phyloP scores from a whole-genome alignment of 2,113 vertebrate species.

The Sterna hirundo region DNA sequence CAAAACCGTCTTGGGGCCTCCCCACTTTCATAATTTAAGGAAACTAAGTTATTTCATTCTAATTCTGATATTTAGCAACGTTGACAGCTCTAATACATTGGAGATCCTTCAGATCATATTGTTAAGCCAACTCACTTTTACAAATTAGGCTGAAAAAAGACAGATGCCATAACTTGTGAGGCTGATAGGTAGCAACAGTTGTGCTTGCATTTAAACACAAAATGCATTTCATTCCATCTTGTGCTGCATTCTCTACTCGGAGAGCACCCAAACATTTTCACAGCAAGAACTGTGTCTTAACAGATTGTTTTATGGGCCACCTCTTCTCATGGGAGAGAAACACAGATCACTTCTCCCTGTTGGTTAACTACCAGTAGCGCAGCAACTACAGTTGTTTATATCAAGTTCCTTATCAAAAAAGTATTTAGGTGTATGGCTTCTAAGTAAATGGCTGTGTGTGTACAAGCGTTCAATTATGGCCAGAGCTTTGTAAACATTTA shows the following conservation, averaged over 20 bases:
- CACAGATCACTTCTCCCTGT: background rate
- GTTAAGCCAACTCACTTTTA: conserved; percentile 7
- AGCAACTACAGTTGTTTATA: background rate
- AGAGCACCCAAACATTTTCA: background rate
- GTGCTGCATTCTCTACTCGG: background rate
- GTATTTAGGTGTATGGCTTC: background rate
- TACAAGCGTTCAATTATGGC: background rate
- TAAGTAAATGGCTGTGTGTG: background rate
- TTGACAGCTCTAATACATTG: conserved; percentile 2
- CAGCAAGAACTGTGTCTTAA: background rate
- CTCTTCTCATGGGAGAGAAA: background rate
- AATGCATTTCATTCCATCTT: background rate
- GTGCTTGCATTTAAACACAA: background rate
- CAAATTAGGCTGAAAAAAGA: background rate
- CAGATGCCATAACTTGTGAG: background rate
- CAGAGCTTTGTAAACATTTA: background rate
- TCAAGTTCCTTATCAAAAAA: background rate
- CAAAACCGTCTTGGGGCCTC: background rate
- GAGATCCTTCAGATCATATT: background rate
- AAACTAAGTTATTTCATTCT: conserved; percentile 28
- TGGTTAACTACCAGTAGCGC: background rate
- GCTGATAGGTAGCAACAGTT: background rate
- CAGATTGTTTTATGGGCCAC: background rate
- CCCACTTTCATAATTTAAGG: conserved; percentile 9
- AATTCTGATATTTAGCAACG: conserved; percentile 49